Evolutionary conservation across 2,888 invertebrate species (phyloP).

Genomic region (Petrophora chlorosata): DNA sequence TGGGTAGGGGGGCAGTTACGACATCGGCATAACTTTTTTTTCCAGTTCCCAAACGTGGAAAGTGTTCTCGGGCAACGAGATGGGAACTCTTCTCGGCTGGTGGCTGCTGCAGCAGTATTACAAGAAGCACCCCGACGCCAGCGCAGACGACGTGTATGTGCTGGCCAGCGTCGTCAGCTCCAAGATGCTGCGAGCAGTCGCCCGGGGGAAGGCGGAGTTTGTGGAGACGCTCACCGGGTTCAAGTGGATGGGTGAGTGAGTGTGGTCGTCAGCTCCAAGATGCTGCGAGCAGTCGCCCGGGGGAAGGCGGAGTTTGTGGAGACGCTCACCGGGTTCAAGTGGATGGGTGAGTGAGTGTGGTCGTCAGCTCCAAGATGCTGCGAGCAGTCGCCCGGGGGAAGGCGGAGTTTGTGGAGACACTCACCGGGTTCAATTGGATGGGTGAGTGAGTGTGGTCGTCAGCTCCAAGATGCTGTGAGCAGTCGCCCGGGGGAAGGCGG

Average conservation of each 20-base stretch:
- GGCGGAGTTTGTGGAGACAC: conserved; percentile 92
- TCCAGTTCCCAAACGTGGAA: conserved; percentile 86
- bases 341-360: conserved; percentile 98
- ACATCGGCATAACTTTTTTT: too few relatives aligned
- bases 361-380: conserved; percentile 98
- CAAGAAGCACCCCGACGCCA: conserved; percentile 63
- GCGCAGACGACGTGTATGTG: conserved; percentile 88
- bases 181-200: conserved; percentile 94
- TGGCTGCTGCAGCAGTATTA: conserved; percentile 90
- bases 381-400: conserved; percentile 90
- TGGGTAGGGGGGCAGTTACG: too few relatives aligned
- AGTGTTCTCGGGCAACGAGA: conserved; percentile 97
- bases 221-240: conserved; percentile 98
- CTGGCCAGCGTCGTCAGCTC: conserved; percentile 98
- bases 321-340: conserved; percentile 99
- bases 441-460: conserved; percentile 94
- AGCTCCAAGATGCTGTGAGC: conserved; percentile 96
- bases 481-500: conserved; percentile 90
- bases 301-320: conserved; percentile 91
- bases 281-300: conserved; percentile 91
- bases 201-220: conserved; percentile 89
- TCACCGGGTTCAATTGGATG: conserved; percentile 99
- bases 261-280: conserved; percentile 99
- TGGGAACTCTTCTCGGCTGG: conserved; percentile 97
- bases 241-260: conserved; percentile 98